Evolutionary conservation across 2,113 vertebrate genomes (phyloP), one percentile per base, ranked within the genome.

Genomic region (Takifugu bimaculatus): DNA sequence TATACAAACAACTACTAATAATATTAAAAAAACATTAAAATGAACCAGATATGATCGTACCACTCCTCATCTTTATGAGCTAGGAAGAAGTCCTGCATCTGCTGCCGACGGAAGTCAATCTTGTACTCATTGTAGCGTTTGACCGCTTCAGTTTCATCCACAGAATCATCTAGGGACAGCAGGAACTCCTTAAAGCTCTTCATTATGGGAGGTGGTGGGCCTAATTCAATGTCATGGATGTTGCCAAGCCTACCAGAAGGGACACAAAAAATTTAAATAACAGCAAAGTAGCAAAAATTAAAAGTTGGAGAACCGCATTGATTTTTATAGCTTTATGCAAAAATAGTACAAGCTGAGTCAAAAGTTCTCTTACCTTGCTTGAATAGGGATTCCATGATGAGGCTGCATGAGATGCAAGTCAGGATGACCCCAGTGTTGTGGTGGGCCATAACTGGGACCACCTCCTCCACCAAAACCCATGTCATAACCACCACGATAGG

Each of bases 51-150:
- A 50, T 71, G 64, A 58, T 70, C 94, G 82, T 92, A 97, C 95
- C 95, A 97, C 92, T 97, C 95, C 86, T 97, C 94, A 26, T 95
- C 94, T 86, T 97, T 97, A 82, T 97, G 95, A 48, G 94, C 91
- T 77, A 97, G 83, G 87, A 97, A 97, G 88, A 97, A 97, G 39
- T 97, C 94, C 79, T 97, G 94, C 94, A 97, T 95, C 90, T 97
- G 94, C 80, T 97, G 95, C 3, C 95, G 90, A 7, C 94, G 90
- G 74, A 94, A 97, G 66, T 97, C 94, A 4, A 96, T 82, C 85
- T 97, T 97, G 74, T 97, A 97, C 67, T 96, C 94, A 25, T 97
- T 96, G 77, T 97, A 97, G 39, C 94, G 94, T 64, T 94, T 94
- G 1, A 97, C 95, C 0, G 95, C 94, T 82, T 96, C 95, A 0